Conservation (phyloP, 2,113 vertebrate species). For the Epinephelus cyanopodus region DNA sequence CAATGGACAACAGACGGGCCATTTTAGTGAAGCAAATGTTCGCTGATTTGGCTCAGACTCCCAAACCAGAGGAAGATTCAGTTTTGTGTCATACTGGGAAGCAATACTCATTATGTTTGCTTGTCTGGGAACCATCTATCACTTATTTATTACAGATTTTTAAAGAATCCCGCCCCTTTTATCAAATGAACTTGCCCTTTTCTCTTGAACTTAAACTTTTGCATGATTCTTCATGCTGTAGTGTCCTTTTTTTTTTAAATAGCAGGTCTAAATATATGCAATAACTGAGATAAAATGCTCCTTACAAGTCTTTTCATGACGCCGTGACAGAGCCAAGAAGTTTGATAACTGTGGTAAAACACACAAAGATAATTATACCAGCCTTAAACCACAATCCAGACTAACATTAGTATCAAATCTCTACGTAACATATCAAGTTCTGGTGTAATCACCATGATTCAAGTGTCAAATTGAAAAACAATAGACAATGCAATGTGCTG, state of each 20-base stretch:
- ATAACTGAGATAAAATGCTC: no score
- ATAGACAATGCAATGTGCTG: background rate
- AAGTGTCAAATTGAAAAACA: background rate
- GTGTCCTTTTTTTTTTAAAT: background rate
- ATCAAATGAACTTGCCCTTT: no score
- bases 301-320: no score
- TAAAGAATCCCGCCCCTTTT: no score
- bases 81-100: no score
- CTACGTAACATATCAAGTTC: background rate
- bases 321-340: background rate
- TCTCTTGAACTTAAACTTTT: no score
- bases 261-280: no score
- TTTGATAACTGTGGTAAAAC: background rate
- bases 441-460: background rate
- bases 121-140: no score
- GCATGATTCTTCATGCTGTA: no score
- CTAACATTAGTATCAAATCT: background rate
- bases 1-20: background rate
- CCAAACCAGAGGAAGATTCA: background rate
- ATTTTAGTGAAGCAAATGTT: background rate
- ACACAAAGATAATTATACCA: background rate
- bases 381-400: background rate
- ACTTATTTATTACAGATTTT: no score
- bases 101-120: no score
- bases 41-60: background rate